Percentiles rank a stretch among this genome's conserved stretches.
These are phyloP conservation scores for Sander vitreus DNA, from an alignment of 2,113 vertebrate genomes.

Conservation along the genomic window DNA sequence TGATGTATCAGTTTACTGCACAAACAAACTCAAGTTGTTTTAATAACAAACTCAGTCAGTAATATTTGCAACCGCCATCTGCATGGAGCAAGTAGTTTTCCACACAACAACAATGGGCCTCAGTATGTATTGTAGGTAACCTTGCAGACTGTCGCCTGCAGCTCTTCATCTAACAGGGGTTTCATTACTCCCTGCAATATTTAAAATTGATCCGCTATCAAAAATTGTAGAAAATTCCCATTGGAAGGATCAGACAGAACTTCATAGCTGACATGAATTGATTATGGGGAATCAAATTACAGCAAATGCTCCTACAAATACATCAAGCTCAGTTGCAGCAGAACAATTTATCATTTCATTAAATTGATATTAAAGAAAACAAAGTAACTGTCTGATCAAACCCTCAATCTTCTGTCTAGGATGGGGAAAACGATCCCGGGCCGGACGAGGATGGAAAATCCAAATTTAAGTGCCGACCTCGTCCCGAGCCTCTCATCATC, in stretches of 20 bases:
- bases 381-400: not conserved
- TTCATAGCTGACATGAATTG: not conserved
- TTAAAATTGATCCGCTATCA: not conserved
- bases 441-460: constrained; percentile 86
- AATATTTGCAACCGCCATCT: not conserved
- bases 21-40: not conserved
- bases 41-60: not conserved
- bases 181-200: not conserved
- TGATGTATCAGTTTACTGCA: not conserved
- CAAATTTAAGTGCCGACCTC: constrained; percentile 93
- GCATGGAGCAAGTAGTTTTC: not conserved
- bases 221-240: not conserved
- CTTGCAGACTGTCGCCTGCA: not conserved
- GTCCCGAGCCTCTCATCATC: constrained; percentile 97
- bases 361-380: not conserved
- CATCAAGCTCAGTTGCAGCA: not conserved
- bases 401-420: constrained; percentile 41
- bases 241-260: not conserved
- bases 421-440: constrained; percentile 69
- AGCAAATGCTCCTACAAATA: not conserved
- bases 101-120: no score
- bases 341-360: not conserved
- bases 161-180: not conserved
- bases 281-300: not conserved
- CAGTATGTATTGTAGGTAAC: not conserved